Conservation (phyloP, 1,140 invertebrate genomes). For the Kradibia gibbosae region DNA sequence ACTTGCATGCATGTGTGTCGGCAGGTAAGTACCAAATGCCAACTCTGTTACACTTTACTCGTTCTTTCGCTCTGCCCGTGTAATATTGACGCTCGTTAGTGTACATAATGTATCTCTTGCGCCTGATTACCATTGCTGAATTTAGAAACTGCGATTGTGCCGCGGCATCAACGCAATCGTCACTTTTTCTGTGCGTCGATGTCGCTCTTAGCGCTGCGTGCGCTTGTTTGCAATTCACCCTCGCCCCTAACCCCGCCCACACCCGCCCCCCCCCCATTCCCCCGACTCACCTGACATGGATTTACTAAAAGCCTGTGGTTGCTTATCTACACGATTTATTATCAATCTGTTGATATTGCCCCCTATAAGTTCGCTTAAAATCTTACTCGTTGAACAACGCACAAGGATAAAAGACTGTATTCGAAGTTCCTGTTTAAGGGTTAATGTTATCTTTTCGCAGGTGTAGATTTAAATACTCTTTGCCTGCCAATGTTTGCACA, state of each 20-base stretch:
- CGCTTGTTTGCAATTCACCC: background rate
- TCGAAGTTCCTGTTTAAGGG: background rate
- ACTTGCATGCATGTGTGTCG: conserved; percentile 28
- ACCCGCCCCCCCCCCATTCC: too few relatives aligned
- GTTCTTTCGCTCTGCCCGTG: conserved; percentile 16
- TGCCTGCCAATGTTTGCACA: too few relatives aligned
- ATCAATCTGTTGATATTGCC: conserved; percentile 20
- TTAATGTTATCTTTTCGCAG: conserved; percentile 1
- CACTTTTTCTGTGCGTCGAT: background rate
- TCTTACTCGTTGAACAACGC: too few relatives aligned
- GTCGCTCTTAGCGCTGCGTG: background rate
- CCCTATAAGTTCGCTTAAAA: too few relatives aligned
- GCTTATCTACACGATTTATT: conserved; percentile 26
- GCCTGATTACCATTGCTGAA: background rate
- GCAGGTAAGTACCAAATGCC: conserved; percentile 40
- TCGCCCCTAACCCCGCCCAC: too few relatives aligned
- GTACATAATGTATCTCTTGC: background rate
- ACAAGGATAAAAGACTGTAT: too few relatives aligned
- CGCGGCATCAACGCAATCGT: background rate
- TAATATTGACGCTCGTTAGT: too few relatives aligned
- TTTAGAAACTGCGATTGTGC: background rate
- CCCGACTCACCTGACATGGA: conserved; percentile 47
- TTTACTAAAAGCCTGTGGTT: conserved; percentile 24
- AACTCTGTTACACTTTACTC: conserved; percentile 6
- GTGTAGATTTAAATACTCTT: background rate